phyloP scores from a whole-genome alignment of 2,888 invertebrate genomes.

The Mythimna impura region DNA sequence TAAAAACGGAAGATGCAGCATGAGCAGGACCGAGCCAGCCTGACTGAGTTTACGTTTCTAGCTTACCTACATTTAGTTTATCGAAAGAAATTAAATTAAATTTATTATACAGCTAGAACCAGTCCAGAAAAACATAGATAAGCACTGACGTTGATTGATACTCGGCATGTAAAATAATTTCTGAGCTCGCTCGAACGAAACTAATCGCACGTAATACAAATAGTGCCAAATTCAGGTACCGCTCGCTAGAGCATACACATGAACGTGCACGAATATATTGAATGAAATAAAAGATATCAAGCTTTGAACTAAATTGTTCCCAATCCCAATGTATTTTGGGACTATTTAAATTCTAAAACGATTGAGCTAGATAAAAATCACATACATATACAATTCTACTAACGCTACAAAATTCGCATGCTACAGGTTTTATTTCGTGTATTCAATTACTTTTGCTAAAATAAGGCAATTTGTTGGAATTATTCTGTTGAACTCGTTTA shows the following conservation, averaged over 20 bases:
- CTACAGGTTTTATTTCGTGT: constrained; percentile 39
- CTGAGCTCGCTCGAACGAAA: constrained; percentile 13
- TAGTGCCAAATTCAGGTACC: constrained; percentile 32
- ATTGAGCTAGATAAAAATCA: constrained; percentile 18
- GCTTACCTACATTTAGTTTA: not conserved
- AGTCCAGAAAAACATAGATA: constrained; percentile 28
- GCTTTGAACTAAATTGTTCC: constrained; percentile 3
- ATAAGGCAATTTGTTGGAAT: constrained; percentile 29
- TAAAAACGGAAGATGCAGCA: not conserved
- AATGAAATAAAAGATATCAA: constrained; percentile 29
- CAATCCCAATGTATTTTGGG: constrained; percentile 8
- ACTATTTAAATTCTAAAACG: constrained; percentile 28
- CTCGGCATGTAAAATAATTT: constrained; percentile 26
- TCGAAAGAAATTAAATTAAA: constrained; percentile 3
- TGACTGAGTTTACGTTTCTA: not conserved
- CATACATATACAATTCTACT: not conserved
- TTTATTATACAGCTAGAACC: constrained; percentile 10
- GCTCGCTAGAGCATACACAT: constrained; percentile 17
- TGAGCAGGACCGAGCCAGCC: not conserved
- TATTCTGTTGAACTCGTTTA: constrained; percentile 32
- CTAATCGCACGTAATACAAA: constrained; percentile 18
- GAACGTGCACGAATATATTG: constrained; percentile 6
- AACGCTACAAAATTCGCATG: constrained; percentile 7
- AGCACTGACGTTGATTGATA: constrained; percentile 51
- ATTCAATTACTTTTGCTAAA: constrained; percentile 37